Base-by-base conservation (phyloP, 2,888 invertebrate genomes). In the Holacanthella duospinosa region DNA sequence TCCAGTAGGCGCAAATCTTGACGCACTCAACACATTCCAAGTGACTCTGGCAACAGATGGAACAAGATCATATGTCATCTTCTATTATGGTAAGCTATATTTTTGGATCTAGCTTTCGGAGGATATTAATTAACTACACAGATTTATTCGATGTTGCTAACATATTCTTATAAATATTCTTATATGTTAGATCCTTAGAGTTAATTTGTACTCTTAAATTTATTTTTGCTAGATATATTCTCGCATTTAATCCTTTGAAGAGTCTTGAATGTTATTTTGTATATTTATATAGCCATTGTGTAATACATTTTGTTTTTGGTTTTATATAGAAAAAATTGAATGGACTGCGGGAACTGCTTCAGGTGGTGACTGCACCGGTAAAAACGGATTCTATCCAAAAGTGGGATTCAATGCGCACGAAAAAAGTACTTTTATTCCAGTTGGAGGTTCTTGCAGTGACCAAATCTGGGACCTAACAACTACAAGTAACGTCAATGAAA, bases 1-100 rank as follows among this genome's bases (percentile, higher is more conserved):
- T 48, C 16, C 16, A 48, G n/a, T 9, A 9, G 6, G 48, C 21
- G 48, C 21, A 21, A 60, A 62, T 12, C 1, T 3, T 16, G 27
- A 26, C 1, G 60, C 60, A 28, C 29, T 61, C 43, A 67, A 68
- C 43, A 67, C 65, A 19, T 68, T 63, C 59, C 68, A 68, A 44
- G 19, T 61, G 2, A 60, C 62, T n/a, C 55, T 68, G 1, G 55
- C 64, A 0, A 59, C 64, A 0, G 67, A 68, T 43, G 68, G 68
- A 9, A 54, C 19, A n/a, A 21, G 64, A 25, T 64, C 67, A 0
- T 68, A 66, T 64, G 68, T 63, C 1, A 56, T 67, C 2, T 62
- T 68, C 29, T 64, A 64, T 60, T 68, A 67, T 60, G 63, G 61
- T 57, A 62, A 63, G 9, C 54, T 25, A 6, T 19, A 4, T 25